Evolutionary conservation across 23 tunicate species (phyloP), one percentile per base, ranked within the genome.

Genomic region (Phallusia fumigata): DNA sequence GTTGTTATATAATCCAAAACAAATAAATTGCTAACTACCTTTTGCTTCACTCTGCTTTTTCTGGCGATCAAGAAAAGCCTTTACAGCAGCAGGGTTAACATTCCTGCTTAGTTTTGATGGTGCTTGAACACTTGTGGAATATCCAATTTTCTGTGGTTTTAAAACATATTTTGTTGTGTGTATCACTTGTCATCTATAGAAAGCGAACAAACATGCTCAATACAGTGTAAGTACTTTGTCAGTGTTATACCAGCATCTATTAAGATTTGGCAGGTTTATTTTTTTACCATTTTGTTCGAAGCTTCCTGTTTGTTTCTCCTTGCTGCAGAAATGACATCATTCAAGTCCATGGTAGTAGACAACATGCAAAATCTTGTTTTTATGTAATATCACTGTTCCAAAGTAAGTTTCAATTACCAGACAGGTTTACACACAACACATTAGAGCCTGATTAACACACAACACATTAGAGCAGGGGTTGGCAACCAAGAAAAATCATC

Each of bases 11-110:
- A n/a, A n/a, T n/a, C n/a, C 47, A 33, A 45, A 6, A n/a, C 81
- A 26, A 40, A 5, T 40, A 40, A 5, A 5, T 3, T 40, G 10
- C 47, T 3, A 40, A 10, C 10, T 80, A 90, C 95, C 34, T 85
- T 85, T 78, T 35, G 64, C 53, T 72, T 76, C 64, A 79, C 81
- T 85, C 58, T 90, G 86, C 72, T 90, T 81, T 47, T 81, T 85
- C 31, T 83, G 79, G 8, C 84, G 74, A 34, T 85, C 78, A 30
- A 90, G 52, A 81, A 90, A 90, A 10, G 95, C 89, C 77, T 85
- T 76, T 15, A 90, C 65, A n/a, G 95, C 95, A 28, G 65, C 79
- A 30, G 88, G 95, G 65, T 90, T 81, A 1, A 90, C 95, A 21
- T 74, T 81, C 31, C 52, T 65, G 24, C 83, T 82, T 0, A 90